Conservation (phyloP, 2,797 vertebrate genomes). For the Coendou prehensilis region DNA sequence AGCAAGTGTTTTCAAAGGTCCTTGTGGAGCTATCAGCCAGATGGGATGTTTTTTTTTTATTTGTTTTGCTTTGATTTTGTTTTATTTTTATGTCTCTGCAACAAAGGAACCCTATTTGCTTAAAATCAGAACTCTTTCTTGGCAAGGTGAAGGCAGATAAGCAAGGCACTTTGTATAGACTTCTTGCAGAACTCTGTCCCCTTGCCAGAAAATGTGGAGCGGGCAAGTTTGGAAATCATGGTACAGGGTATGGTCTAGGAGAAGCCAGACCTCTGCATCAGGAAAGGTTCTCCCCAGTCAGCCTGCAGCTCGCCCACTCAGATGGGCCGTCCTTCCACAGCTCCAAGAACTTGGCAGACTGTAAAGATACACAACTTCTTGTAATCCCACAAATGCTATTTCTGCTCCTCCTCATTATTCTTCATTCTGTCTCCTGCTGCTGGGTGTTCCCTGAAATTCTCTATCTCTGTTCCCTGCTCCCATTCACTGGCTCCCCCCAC, state of each 20-base stretch:
- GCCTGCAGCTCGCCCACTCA: background rate
- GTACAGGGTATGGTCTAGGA: background rate
- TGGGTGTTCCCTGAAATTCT: no score
- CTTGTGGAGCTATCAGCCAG: background rate
- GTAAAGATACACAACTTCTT: no score
- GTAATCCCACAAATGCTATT: background rate
- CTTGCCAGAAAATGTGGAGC: background rate
- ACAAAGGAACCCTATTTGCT: background rate
- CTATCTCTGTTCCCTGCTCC: background rate
- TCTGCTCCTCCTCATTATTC: accelerated
- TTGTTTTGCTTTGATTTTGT: background rate
- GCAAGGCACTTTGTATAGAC: background rate
- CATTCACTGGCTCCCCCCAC: accelerated
- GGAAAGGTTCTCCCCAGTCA: background rate
- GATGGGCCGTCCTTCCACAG: background rate
- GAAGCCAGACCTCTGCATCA: accelerated
- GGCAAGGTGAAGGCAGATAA: background rate
- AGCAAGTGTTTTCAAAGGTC: background rate
- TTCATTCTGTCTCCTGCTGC: background rate
- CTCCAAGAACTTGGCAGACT: background rate
- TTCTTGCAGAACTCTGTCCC: background rate
- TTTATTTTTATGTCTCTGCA: background rate
- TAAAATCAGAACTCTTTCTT: background rate
- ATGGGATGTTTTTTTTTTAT: background rate
- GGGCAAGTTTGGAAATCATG: background rate